These are phyloP conservation scores for Indicator maculatus DNA, from an alignment of 2,113 vertebrate species.

Conservation along the genomic window DNA sequence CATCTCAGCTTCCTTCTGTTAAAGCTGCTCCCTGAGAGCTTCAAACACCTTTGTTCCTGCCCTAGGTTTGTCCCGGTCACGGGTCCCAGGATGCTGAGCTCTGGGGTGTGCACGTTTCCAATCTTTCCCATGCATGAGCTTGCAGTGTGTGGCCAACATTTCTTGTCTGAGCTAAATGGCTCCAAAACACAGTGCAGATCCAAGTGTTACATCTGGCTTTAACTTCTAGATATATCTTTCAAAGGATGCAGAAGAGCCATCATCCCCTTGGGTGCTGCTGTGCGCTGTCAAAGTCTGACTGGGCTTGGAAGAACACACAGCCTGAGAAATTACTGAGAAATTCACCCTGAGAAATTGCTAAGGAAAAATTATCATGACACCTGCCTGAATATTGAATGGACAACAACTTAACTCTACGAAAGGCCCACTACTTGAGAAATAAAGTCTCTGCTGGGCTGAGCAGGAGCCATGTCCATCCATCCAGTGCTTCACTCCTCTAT, in stretches of 20 bases:
- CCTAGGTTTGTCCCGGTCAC: fast-evolving
- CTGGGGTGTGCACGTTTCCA: background rate
- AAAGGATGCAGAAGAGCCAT: background rate
- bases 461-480: fast-evolving
- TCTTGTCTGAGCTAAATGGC: background rate
- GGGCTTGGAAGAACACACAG: background rate
- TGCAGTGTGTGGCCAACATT: background rate
- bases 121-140: background rate
- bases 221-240: background rate
- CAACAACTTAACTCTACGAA: background rate
- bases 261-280: background rate
- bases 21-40: background rate
- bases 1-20: background rate
- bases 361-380: background rate
- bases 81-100: background rate
- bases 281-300: background rate
- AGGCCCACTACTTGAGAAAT: background rate
- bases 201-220: background rate
- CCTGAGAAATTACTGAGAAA: too few relatives aligned
- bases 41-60: background rate
- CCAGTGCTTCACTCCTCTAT: background rate
- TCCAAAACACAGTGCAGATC: background rate
- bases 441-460: background rate
- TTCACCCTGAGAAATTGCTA: background rate
- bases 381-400: background rate